Base-by-base conservation (phyloP, 2,797 vertebrate species). In the Sebastes taczanowskii region DNA sequence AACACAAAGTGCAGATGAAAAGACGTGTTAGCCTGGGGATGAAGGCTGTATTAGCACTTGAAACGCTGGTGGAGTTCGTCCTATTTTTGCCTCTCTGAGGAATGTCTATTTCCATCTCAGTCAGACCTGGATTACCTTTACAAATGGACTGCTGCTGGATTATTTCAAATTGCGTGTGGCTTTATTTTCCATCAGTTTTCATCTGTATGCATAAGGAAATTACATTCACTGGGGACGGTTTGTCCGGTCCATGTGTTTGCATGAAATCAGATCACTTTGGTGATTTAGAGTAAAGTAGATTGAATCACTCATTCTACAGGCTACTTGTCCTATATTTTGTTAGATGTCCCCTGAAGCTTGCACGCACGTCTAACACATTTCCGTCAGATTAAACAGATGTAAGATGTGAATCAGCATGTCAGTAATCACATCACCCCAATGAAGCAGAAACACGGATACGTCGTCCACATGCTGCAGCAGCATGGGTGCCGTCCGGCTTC, bases 1-100 rank as follows among this genome's bases (percentile, higher is more conserved):
- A 89, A 82, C 8, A 55, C 83, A 81, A 86, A 88, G 78, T 74
- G 71, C 68, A 82, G 73, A 86, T 82, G 78, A 84, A 79, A 81
- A 64, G 75, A 67, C 55, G n/a, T n/a, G 70, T 35, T 53, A 69
- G 84, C 71, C n/a, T 2, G 60, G 11, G 61, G 83, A 86, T 52
- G 78, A 63, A 78, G 58, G 49, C 32, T 38, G 14, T 69, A 70
- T 91, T 82, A 84, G 81, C 83, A 81, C 83, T 80, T 79, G 74
- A 85, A 86, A 87, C 78, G 70, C 68, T 71, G 7, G 11, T 69
- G 71, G 58, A 82, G 23, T 42, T 6, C 0, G 4, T 77, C 27
- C 62, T 77, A 61, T 78, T 83, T 89, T 55, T 38, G 23, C 35
- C 60, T 32, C 56, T 78, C 46, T 23, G 25, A 82, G 74, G 66